phyloP scores from a whole-genome alignment of 2,888 invertebrate genomes.

The Xiphydria camelus region DNA sequence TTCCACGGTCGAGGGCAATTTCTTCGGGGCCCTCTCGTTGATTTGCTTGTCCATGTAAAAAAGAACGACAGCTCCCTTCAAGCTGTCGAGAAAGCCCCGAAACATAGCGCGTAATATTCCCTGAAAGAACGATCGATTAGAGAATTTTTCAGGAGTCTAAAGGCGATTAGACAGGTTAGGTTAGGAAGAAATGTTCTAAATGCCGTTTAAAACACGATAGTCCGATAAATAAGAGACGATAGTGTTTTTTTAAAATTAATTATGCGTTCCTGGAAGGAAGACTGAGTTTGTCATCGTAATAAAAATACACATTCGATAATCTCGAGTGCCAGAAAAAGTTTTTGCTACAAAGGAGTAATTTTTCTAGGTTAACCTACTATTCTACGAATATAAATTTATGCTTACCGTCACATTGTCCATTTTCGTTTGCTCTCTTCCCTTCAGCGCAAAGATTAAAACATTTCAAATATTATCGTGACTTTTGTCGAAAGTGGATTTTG shows the following conservation, averaged over 20 bases:
- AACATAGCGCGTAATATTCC: slow-evolving; percentile 68
- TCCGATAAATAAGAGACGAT: no score
- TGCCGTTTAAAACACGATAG: no score
- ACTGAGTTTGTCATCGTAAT: no score
- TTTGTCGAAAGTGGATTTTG: no score
- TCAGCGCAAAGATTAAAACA: slow-evolving; percentile 6
- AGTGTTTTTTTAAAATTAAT: not conserved
- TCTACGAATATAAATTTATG: not conserved
- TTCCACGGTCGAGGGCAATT: slow-evolving; percentile 61
- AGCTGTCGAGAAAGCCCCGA: slow-evolving; percentile 77
- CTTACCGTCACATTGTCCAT: slow-evolving; percentile 15
- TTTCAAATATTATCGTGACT: slow-evolving; percentile 7
- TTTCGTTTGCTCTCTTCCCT: slow-evolving; percentile 2
- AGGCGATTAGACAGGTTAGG: no score
- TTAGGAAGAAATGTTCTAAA: no score
- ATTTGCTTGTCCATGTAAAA: slow-evolving; percentile 81
- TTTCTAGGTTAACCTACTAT: not conserved
- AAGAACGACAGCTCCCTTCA: slow-evolving; percentile 75
- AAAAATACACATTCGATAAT: no score
- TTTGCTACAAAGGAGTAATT: no score
- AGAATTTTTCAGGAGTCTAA: slow-evolving; percentile 1
- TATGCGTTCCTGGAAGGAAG: no score
- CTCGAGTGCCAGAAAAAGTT: not conserved
- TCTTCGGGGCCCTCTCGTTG: slow-evolving; percentile 65
- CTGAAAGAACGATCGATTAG: slow-evolving; percentile 58